Conservation (phyloP, 2,113 vertebrate genomes). For the Gulo gulo region DNA sequence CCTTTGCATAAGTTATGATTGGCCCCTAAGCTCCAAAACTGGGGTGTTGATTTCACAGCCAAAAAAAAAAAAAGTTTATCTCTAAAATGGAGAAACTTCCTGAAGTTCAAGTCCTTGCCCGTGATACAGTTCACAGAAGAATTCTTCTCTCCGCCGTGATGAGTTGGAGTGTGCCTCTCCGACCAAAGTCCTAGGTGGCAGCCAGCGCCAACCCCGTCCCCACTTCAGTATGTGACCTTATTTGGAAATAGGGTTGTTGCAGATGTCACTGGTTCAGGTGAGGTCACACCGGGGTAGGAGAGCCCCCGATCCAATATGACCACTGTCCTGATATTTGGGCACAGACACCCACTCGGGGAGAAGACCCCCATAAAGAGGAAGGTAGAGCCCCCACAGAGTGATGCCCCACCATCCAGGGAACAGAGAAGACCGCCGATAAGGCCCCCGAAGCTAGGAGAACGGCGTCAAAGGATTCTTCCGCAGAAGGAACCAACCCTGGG, state of each 20-base stretch:
- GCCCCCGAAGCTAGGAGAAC: not conserved
- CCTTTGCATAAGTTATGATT: not conserved
- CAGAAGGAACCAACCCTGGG: not conserved
- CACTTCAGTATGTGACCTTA: not conserved
- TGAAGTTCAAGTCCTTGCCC: not conserved
- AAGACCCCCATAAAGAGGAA: not conserved
- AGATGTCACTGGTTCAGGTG: not conserved
- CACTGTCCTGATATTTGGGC: not conserved
- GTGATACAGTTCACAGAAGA: not conserved
- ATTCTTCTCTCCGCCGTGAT: not conserved
- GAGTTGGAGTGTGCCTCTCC: not conserved
- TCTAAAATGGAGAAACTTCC: not conserved
- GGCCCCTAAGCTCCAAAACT: not conserved
- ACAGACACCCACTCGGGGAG: not conserved
- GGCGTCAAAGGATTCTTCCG: not conserved
- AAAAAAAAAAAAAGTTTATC: not conserved
- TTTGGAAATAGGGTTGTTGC: not conserved
- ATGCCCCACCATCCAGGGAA: not conserved
- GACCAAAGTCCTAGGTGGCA: not conserved
- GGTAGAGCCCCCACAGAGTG: not conserved
- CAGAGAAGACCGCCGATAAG: not conserved
- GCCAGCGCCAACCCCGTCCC: not conserved
- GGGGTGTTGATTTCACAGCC: not conserved
- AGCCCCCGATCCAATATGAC: not conserved
- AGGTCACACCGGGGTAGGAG: too few species aligned